A percentile compares a stretch with the other conserved stretches of the same genome.
phyloP scores from a whole-genome alignment of 2,888 invertebrate genomes.

The Pedicia rivosa region DNA sequence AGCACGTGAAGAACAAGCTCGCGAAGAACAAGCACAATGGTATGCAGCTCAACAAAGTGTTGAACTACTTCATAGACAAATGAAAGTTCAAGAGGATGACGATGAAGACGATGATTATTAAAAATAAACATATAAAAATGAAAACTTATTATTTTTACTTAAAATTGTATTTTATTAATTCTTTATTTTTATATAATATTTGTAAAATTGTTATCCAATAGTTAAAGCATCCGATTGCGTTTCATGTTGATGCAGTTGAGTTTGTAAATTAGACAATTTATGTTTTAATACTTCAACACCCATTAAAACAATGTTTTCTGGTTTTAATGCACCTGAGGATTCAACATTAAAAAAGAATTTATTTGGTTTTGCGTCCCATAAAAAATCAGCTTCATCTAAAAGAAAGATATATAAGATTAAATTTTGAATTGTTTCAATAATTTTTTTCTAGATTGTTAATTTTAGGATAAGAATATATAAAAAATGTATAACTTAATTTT shows the following conservation, averaged over 20 bases:
- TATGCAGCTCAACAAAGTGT: slow-evolving; percentile 45
- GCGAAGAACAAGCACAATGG: slow-evolving; percentile 87
- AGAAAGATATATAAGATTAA: slow-evolving; percentile 5
- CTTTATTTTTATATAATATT: neutral
- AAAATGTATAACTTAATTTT: no score
- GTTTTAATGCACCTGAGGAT: slow-evolving; percentile 82
- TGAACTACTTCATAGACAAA: slow-evolving; percentile 20
- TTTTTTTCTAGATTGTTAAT: neutral
- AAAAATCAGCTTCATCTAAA: slow-evolving; percentile 76
- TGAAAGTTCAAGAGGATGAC: slow-evolving; percentile 24
- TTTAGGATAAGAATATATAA: no score
- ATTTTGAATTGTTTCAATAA: slow-evolving; percentile 2
- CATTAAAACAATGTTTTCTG: slow-evolving; percentile 93
- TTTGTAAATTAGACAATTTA: slow-evolving; percentile 90
- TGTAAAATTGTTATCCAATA: slow-evolving; percentile 15
- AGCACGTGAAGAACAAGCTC: slow-evolving; percentile 85
- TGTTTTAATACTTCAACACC: slow-evolving; percentile 87
- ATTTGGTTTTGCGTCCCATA: slow-evolving; percentile 89
- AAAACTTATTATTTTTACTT: slow-evolving; percentile 1
- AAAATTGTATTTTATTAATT: neutral
- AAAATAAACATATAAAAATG: neutral
- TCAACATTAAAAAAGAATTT: slow-evolving; percentile 97
- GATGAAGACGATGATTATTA: slow-evolving; percentile 30
- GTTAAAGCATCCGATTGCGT: slow-evolving; percentile 70
- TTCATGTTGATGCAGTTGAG: slow-evolving; percentile 75